Conservation (phyloP, 1,140 invertebrate species). For the Leptinotarsa texana region DNA sequence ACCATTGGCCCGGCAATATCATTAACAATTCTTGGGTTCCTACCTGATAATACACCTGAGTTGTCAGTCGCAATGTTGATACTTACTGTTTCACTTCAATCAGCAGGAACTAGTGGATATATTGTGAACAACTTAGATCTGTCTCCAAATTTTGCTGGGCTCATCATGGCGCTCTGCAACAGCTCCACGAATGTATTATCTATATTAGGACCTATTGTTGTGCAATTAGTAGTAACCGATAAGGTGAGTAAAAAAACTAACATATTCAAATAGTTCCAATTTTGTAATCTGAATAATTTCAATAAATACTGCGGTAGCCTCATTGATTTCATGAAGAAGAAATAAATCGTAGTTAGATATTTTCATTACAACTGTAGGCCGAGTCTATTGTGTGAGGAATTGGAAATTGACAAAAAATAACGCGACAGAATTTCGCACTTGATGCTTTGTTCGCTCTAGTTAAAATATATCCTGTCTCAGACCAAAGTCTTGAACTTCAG, state of each 20-base stretch:
- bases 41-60: background rate
- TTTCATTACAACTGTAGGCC: too few species aligned
- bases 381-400: too few species aligned
- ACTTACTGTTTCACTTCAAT: background rate
- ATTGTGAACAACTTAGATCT: conserved; percentile 32
- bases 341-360: too few species aligned
- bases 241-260: conserved; percentile 18
- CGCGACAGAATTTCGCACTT: too few species aligned
- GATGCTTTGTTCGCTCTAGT: too few species aligned
- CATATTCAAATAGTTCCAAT: too few species aligned
- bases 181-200: conserved; percentile 2
- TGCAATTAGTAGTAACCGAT: conserved; percentile 33
- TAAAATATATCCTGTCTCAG: too few species aligned
- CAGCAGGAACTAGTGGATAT: conserved; percentile 6
- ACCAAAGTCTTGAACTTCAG: too few species aligned
- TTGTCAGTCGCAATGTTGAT: background rate
- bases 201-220: conserved; percentile 26
- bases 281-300: too few species aligned
- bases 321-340: too few species aligned
- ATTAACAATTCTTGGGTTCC: background rate
- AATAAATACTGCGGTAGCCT: too few species aligned
- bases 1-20: conserved; percentile 6
- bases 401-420: too few species aligned
- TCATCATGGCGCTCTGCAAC: conserved; percentile 31
- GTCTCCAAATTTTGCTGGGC: conserved; percentile 32